Evolutionary conservation across 2,797 vertebrate species (phyloP).

Genomic region (Macropus fuliginosus): DNA sequence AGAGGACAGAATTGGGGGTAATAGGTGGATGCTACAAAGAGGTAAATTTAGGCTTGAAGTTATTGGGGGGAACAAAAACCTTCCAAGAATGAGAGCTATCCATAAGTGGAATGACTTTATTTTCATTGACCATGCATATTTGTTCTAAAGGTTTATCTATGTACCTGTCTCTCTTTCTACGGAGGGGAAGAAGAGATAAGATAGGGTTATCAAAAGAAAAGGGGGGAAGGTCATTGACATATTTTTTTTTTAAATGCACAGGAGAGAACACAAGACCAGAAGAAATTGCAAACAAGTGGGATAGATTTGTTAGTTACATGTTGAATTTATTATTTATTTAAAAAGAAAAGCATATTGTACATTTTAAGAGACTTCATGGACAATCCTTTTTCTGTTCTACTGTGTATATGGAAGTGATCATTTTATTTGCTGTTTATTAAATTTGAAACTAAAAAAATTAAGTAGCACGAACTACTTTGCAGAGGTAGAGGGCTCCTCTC

Average conservation of each 20-base stretch:
- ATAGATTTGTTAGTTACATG: background rate
- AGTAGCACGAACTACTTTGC: background rate
- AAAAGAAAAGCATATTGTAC: background rate
- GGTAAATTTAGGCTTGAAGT: background rate
- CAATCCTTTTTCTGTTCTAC: background rate
- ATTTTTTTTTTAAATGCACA: background rate
- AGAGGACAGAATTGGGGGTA: background rate
- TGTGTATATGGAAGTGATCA: background rate
- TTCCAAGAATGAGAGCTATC: background rate
- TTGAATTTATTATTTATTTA: constrained; percentile 1
- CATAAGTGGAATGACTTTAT: background rate
- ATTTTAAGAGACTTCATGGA: background rate
- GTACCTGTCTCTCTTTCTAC: background rate
- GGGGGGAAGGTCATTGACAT: background rate
- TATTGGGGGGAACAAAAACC: background rate
- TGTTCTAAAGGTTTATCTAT: background rate
- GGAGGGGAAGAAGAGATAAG: background rate
- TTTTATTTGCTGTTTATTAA: background rate
- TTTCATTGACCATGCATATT: background rate
- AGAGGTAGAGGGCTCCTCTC: background rate
- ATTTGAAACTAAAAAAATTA: background rate
- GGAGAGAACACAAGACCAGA: background rate
- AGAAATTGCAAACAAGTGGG: background rate
- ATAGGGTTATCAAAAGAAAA: background rate
- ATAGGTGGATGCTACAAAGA: background rate